Evolutionary conservation across 2,888 invertebrate species (phyloP).

Genomic region (Bedellia somnulentella): DNA sequence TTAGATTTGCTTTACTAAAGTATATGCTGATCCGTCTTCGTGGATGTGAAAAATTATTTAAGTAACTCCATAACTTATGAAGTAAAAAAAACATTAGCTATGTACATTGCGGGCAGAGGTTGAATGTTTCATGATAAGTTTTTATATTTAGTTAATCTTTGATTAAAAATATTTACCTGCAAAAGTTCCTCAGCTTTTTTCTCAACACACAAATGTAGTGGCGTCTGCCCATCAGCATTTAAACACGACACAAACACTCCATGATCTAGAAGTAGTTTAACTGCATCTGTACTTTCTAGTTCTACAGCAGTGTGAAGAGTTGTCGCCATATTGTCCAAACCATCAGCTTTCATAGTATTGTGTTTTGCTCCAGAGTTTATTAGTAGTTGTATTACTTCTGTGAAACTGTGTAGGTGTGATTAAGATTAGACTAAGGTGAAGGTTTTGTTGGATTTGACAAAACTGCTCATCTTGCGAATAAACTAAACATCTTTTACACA

Average conservation of each 20-base stretch:
- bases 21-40: too few species aligned
- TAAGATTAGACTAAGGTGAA: background rate
- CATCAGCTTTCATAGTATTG: slow-evolving; percentile 21
- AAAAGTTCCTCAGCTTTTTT: slow-evolving; percentile 38
- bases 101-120: too few species aligned
- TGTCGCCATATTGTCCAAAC: slow-evolving; percentile 25
- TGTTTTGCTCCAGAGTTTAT: slow-evolving; percentile 23
- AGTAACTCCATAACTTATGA: too few species aligned
- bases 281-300: slow-evolving; percentile 36
- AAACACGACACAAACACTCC: slow-evolving; percentile 37
- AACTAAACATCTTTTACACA: too few species aligned
- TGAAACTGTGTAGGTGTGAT: slow-evolving; percentile 19
- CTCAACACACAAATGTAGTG: slow-evolving; percentile 52
- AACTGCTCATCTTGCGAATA: too few species aligned
- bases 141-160: too few species aligned
- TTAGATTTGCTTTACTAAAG: too few species aligned
- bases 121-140: too few species aligned
- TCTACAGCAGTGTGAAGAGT: slow-evolving; percentile 57
- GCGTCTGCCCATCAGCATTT: slow-evolving; percentile 44
- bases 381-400: slow-evolving; percentile 26
- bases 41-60: too few species aligned
- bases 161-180: too few species aligned
- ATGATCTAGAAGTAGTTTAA: slow-evolving; percentile 34
- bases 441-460: background rate
- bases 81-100: too few species aligned